Base-by-base conservation (phyloP, 2,888 invertebrate genomes). In the Sarcophaga rosellei region DNA sequence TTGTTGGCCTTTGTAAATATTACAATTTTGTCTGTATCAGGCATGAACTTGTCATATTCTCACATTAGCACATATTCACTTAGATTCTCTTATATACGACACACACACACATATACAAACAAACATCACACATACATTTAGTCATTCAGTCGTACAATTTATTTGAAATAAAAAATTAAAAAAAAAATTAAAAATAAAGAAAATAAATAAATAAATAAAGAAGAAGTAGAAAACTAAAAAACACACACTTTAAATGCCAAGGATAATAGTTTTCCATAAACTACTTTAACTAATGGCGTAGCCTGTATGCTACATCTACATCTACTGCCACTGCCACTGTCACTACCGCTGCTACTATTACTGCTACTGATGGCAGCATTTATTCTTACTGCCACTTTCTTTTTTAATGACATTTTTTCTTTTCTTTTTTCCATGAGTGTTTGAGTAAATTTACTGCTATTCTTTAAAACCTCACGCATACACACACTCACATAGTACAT, bases 211-310 rank as follows among this genome's bases (percentile, higher is more conserved):
- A 25, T 35, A 35, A 35, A 35, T 35, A 35, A 35, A 6, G 35
- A 35, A 35, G 8, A 35, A 35, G 10, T 8, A 35, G 2, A 35
- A 35, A 35, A 35, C 10, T 35, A 17, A 45, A 65, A 74, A 84
- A 69, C 12, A 21, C 21, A 73, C 66, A 74, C 44, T 75, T 59
- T 63, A 79, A 84, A 84, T 79, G 84, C 70, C 78, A 75, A 79
- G 90, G 91, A 90, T 90, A 89, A 91, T 91, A 89, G 89, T 83
- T 88, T 78, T 78, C 59, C 76, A 44, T 44, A 53, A 25, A 59
- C 63, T 44, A 66, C 20, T 44, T 17, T 53, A 17, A 53, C 4
- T 53, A 53, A 66, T 35, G 4, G 17, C 20, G 35, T 11, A 15
- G n/a, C n/a, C 2, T 20, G 21, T 47, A 15, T 53, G 17, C 4